These are phyloP conservation scores for Cataglyphis rosenhaueri DNA, from an alignment of 2,888 invertebrate genomes.

Conservation along the genomic window DNA sequence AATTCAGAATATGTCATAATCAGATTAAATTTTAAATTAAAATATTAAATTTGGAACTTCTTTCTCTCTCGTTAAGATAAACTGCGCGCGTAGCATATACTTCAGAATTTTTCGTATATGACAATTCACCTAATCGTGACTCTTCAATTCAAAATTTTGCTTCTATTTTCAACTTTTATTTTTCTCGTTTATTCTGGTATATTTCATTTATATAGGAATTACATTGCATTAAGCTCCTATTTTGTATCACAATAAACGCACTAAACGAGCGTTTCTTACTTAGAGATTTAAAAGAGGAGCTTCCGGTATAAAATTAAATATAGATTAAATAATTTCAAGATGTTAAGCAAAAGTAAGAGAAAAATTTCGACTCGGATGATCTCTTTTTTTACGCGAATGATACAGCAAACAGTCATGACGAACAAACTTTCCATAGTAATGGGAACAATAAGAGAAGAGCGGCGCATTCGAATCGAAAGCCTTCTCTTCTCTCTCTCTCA, in stretches of 20 bases:
- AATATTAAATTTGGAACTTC: not conserved
- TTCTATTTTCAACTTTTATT: too few relatives aligned
- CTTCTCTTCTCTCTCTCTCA: slow-evolving; percentile 38
- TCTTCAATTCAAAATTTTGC: not conserved
- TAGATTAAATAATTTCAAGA: not conserved
- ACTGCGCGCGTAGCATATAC: slow-evolving; percentile 21
- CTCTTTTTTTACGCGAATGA: slow-evolving; percentile 19
- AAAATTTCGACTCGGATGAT: not conserved
- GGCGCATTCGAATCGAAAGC: slow-evolving; percentile 51
- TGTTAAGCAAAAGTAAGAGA: not conserved
- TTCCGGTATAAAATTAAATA: not conserved
- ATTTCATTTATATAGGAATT: too few relatives aligned
- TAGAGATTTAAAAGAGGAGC: too few relatives aligned
- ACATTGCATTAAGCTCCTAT: too few relatives aligned
- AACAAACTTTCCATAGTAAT: slow-evolving; percentile 54
- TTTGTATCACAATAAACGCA: too few relatives aligned
- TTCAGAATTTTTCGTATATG: slow-evolving; percentile 16
- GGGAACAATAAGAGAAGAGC: slow-evolving; percentile 60
- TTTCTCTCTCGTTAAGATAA: slow-evolving; percentile 27
- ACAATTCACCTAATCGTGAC: slow-evolving; percentile 35
- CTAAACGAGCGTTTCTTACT: too few relatives aligned
- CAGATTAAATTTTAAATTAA: not conserved
- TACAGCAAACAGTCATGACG: slow-evolving; percentile 54
- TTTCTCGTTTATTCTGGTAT: too few relatives aligned
- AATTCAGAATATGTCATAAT: not conserved